These are phyloP conservation scores for Lipophrys pholis DNA, from an alignment of 2,113 vertebrate species.

Conservation along the genomic window DNA sequence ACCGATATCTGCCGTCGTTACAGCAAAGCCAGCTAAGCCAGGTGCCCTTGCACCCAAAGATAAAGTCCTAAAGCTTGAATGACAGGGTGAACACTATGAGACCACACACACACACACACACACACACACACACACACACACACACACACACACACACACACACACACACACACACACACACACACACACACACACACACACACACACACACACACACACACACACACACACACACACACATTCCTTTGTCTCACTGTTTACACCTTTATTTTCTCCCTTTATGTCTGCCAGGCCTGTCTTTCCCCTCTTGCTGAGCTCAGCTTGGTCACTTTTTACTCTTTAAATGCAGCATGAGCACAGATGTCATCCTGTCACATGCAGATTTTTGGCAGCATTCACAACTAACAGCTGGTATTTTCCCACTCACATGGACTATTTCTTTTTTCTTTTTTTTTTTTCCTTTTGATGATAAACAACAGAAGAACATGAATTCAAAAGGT, in stretches of 20 bases:
- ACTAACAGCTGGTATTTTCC: constrained; percentile 19
- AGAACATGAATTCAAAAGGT: constrained; percentile 3
- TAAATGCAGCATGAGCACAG: constrained; percentile 6
- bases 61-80: constrained; percentile 78
- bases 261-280: constrained; percentile 4
- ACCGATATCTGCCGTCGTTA: constrained; percentile 56
- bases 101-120: constrained; percentile 37
- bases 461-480: neutral
- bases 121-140: constrained; percentile 18
- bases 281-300: neutral
- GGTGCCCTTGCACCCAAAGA: constrained; percentile 65
- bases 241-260: constrained; percentile 3
- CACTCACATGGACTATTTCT: constrained; percentile 1
- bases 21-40: constrained; percentile 68
- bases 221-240: neutral
- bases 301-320: constrained; percentile 4
- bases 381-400: constrained; percentile 7
- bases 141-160: constrained; percentile 11
- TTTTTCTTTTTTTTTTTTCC: neutral
- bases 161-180: constrained; percentile 33
- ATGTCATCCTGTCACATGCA: constrained; percentile 10
- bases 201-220: constrained; percentile 36
- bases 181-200: neutral
- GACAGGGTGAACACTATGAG: constrained; percentile 65
- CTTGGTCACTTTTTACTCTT: constrained; percentile 29